These are phyloP conservation scores for Tursiops truncatus DNA, from an alignment of 2,113 vertebrate genomes.

Conservation along the genomic window DNA sequence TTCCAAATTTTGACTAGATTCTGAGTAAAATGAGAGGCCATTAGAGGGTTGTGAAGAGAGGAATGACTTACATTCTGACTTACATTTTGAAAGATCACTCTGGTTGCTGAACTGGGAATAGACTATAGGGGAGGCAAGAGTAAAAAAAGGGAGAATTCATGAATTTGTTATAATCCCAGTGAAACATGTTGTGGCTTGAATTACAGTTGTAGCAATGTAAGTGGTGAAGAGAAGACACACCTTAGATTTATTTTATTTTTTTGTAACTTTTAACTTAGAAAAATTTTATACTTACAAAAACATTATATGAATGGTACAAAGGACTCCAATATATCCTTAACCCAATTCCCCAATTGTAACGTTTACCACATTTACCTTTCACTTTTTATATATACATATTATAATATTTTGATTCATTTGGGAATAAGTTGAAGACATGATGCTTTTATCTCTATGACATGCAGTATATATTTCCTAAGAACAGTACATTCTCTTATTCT, in stretches of 20 bases:
- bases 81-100: not conserved
- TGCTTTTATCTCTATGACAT: not conserved
- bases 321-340: not conserved
- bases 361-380: not conserved
- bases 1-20: not conserved
- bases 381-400: not conserved
- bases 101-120: not conserved
- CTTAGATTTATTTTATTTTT: not conserved
- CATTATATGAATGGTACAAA: not conserved
- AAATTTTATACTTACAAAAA: not conserved
- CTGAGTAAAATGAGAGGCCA: not conserved
- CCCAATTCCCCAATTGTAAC: not conserved
- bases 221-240: not conserved
- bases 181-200: not conserved
- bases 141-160: not conserved
- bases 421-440: not conserved
- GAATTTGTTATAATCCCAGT: not conserved
- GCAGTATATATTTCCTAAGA: not conserved
- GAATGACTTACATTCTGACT: not conserved
- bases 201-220: not conserved
- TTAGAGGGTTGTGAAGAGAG: not conserved
- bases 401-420: not conserved
- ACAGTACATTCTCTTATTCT: not conserved
- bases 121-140: not conserved
- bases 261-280: not conserved